These are phyloP conservation scores for Eupithecia inturbata DNA, from an alignment of 2,888 invertebrate species.

Conservation along the genomic window DNA sequence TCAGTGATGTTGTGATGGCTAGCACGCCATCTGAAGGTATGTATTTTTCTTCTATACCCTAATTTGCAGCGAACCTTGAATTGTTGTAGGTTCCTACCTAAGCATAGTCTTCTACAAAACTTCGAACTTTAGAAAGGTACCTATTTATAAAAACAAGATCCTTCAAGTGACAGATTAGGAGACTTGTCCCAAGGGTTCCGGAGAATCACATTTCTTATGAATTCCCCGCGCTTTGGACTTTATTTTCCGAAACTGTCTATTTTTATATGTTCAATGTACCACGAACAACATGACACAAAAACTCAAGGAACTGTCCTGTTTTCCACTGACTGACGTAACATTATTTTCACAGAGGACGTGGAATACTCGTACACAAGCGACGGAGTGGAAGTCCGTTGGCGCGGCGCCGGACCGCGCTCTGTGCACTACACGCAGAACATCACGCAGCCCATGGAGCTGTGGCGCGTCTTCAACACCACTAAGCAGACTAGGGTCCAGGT, in stretches of 20 bases:
- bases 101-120: too few relatives aligned
- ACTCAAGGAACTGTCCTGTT: neutral
- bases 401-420: conserved; percentile 67
- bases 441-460: conserved; percentile 71
- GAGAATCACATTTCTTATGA: neutral
- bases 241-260: too few relatives aligned
- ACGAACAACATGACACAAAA: neutral
- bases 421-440: conserved; percentile 82
- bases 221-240: too few relatives aligned
- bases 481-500: conserved; percentile 46
- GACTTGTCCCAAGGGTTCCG: neutral
- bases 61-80: neutral
- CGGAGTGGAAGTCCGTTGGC: conserved; percentile 64
- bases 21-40: conserved; percentile 87
- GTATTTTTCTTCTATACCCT: neutral
- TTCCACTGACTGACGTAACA: neutral
- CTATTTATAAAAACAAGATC: neutral
- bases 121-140: neutral
- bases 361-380: conserved; percentile 56
- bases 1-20: conserved; percentile 84
- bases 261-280: too few relatives aligned
- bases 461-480: conserved; percentile 69
- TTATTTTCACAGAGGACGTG: conserved; percentile 53
- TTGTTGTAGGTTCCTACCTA: too few relatives aligned
- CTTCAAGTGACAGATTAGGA: neutral